Evolutionary conservation across 1,140 invertebrate genomes (phyloP), one percentile per base, ranked within the genome.

Genomic region (Drosophila suzukii): DNA sequence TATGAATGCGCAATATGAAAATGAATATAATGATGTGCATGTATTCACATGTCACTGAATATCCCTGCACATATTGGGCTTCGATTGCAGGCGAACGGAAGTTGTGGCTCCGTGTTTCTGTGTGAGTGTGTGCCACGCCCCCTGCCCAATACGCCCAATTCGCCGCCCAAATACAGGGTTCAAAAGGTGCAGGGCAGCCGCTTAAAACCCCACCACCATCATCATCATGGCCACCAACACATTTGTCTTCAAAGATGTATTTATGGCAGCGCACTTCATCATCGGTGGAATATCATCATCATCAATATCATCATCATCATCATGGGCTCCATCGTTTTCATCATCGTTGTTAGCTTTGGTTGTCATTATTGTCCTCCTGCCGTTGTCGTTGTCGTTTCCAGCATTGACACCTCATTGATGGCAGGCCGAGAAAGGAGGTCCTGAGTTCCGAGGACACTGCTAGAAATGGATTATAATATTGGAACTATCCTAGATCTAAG

Each of bases 231-330:
- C 53, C 24, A 39, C 34, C 53, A 51, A 51, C 55, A 70, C 62
- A 77, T 78, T 81, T 86, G 83, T 77, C 71, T 73, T 50, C 49
- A 60, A 73, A 75, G 76, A 50, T 84, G 50, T 84, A 84, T 80
- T 84, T 84, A 84, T 83, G 65, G 62, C 67, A 51, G 47, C 46
- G 44, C 58, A 76, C 81, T 83, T 75, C 58, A 83, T 83, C 71
- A 79, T 67, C 65, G n/a, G 8, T n/a, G 27, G 49, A 34, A 63
- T 70, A 47, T 63, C 59, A 39, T 34, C 57, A 32, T 50, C 59
- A 39, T 34, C 57, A 32, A 46, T 34, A 36, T 47, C 13, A 24
- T 57, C 61, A 57, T 65, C 43, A 50, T 47, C 32, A 34, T 27
- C 54, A 27, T 3, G 27, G 27, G 27, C 27, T 30, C 53, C 39